Base-by-base conservation (phyloP, 2,113 vertebrate species). In the Polypterus bichir region DNA sequence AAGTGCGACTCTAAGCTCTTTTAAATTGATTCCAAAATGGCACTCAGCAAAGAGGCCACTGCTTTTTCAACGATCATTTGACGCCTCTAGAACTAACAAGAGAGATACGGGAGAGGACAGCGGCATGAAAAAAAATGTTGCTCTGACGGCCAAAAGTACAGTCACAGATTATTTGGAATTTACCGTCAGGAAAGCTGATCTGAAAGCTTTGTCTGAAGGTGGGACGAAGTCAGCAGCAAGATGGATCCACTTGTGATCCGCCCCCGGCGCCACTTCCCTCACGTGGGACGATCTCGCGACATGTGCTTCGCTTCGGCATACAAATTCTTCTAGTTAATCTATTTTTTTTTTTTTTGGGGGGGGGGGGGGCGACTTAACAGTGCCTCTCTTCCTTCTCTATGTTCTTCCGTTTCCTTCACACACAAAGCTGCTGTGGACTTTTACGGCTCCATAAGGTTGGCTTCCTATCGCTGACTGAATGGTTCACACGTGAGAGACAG, bases 401-500 rank as follows among this genome's bases (percentile, higher is more conserved):
- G 5, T 55, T 27, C 9, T 27, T 5, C 10, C 10, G 10, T 5
- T 55, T 5, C 6, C 9, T 55, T 27, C 10, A 55, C 10, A 11
- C 6, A 11, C 3, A 11, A 55, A 9, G 10, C 44, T 9, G 54
- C 54, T 3, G 9, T 55, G 60, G 47, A 57, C 60, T 52, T 52
- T 65, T 49, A 48, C 54, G 47, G 7, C 57, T 62, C 49, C 46
- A 7, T 48, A 27, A 27, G 27, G 27, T 10, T 48, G 54, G 55
- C 57, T 44, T 57, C 9, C 47, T 64, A 46, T 61, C 62, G 63
- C 69, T 69, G 70, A 61, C 70, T 66, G 57, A 69, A 67, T 65
- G 44, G 64, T 62, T 48, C 55, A 48, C 66, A 61, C 55, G 54
- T 47, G 49, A 62, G 51, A 8, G 3, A 8, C 4, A 52, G 10